Evolutionary conservation across 2,797 vertebrate species (phyloP).

Genomic region (Netta rufina): DNA sequence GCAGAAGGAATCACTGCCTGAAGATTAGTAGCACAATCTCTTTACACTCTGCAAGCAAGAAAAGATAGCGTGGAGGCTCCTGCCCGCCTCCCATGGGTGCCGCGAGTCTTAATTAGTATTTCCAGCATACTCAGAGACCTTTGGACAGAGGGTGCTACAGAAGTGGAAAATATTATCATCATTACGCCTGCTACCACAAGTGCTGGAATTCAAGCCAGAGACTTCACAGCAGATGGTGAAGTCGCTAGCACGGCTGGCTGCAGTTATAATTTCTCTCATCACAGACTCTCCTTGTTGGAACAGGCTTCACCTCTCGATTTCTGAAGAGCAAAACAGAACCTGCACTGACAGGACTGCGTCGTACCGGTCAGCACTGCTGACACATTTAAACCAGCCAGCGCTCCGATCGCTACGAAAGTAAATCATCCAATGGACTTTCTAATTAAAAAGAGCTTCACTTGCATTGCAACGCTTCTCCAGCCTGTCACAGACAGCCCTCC

Average conservation of each 20-base stretch:
- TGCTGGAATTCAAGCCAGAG: constrained; percentile 5
- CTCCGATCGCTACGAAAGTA: constrained; percentile 25
- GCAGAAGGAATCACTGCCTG: neutral
- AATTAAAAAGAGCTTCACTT: constrained; percentile 37
- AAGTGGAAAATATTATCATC: constrained; percentile 55
- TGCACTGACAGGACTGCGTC: neutral
- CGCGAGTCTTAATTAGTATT: constrained; percentile 13
- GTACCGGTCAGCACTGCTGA: constrained; percentile 34
- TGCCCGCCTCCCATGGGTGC: neutral
- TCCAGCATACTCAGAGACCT: neutral
- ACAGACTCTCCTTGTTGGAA: constrained; percentile 19
- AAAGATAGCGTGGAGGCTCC: neutral
- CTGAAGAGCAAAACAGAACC: constrained; percentile 40
- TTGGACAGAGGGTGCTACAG: constrained; percentile 33
- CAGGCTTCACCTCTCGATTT: constrained; percentile 39
- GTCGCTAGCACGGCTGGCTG: neutral
- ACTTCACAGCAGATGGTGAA: constrained; percentile 51
- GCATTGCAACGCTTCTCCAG: neutral
- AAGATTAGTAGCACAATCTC: neutral
- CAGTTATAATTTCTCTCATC: neutral
- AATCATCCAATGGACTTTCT: constrained; percentile 41
- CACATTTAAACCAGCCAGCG: neutral
- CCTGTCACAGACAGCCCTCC: neutral
- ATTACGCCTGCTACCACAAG: constrained; percentile 29
- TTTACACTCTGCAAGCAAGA: constrained; percentile 14